These are phyloP conservation scores for Didymodactylos carnosus DNA, from an alignment of 2,888 invertebrate species.

Conservation along the genomic window DNA sequence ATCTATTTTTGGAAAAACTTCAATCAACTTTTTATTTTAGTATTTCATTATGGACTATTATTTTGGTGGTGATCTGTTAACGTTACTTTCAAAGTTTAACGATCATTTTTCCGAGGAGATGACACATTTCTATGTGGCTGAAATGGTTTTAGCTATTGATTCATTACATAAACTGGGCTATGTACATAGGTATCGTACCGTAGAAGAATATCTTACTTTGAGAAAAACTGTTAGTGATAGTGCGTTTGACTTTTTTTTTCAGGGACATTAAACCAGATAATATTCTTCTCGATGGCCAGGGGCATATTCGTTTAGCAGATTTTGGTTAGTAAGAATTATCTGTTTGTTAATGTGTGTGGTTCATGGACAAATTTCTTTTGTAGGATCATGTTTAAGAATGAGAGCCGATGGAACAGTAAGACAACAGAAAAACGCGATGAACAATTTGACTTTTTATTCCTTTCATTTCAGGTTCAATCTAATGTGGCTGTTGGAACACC, in stretches of 20 bases:
- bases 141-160: constrained; percentile 92
- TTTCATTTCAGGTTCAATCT: constrained; percentile 48
- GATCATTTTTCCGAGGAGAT: constrained; percentile 93
- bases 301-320: constrained; percentile 89
- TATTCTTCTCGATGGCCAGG: constrained; percentile 59
- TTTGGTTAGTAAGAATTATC: constrained; percentile 57
- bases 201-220: neutral
- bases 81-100: constrained; percentile 77
- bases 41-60: constrained; percentile 99
- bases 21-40: constrained; percentile 24
- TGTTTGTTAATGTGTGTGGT: too few relatives aligned
- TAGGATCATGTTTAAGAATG: constrained; percentile 53
- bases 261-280: constrained; percentile 95
- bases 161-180: constrained; percentile 85
- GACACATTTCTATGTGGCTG: constrained; percentile 80
- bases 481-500: constrained; percentile 98
- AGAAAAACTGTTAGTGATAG: too few relatives aligned
- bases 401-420: constrained; percentile 35
- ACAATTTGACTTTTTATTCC: neutral
- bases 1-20: too few relatives aligned
- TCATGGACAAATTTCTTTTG: too few relatives aligned
- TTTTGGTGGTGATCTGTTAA: constrained; percentile 89
- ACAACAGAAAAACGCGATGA: neutral
- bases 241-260: neutral
- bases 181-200: constrained; percentile 54